A percentile compares a stretch with the other conserved stretches of the same genome.
Evolutionary conservation across 2,113 vertebrate species (phyloP).

Genomic region (Aphyosemion australe): DNA sequence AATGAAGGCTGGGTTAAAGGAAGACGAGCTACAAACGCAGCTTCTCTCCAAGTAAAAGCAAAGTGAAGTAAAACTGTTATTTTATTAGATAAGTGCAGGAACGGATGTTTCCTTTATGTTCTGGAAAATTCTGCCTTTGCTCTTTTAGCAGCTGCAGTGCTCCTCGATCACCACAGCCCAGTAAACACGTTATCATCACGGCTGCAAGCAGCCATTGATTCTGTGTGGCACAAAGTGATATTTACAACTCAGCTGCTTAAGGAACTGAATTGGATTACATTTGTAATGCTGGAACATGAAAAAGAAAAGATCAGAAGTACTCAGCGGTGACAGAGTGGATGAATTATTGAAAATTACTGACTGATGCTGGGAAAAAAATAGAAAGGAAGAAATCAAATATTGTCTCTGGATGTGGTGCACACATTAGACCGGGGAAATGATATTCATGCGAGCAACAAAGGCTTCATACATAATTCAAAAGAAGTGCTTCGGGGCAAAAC

Average conservation of each 20-base stretch:
- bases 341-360: slow-evolving; percentile 68
- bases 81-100: slow-evolving; percentile 6
- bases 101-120: not conserved
- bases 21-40: slow-evolving; percentile 4
- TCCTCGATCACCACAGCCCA: slow-evolving; percentile 11
- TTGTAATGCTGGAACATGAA: slow-evolving; percentile 42
- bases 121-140: slow-evolving; percentile 17
- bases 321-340: slow-evolving; percentile 48
- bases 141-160: slow-evolving; percentile 1
- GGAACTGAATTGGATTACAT: slow-evolving; percentile 35
- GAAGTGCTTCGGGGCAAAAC: slow-evolving; percentile 73
- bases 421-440: slow-evolving; percentile 71
- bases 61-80: slow-evolving; percentile 9
- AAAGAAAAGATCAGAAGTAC: slow-evolving; percentile 37
- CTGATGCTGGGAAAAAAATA: slow-evolving; percentile 56
- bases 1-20: slow-evolving; percentile 54
- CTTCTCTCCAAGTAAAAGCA: slow-evolving; percentile 7
- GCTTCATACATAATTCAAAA: slow-evolving; percentile 78
- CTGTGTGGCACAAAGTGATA: slow-evolving; percentile 13
- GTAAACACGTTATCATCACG: slow-evolving; percentile 21
- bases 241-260: slow-evolving; percentile 15
- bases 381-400: slow-evolving; percentile 74
- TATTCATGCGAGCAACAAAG: slow-evolving; percentile 75
- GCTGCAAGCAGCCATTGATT: slow-evolving; percentile 13
- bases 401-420: slow-evolving; percentile 66